Conservation (phyloP, 2,888 invertebrate species). For the Catocala sponsa region DNA sequence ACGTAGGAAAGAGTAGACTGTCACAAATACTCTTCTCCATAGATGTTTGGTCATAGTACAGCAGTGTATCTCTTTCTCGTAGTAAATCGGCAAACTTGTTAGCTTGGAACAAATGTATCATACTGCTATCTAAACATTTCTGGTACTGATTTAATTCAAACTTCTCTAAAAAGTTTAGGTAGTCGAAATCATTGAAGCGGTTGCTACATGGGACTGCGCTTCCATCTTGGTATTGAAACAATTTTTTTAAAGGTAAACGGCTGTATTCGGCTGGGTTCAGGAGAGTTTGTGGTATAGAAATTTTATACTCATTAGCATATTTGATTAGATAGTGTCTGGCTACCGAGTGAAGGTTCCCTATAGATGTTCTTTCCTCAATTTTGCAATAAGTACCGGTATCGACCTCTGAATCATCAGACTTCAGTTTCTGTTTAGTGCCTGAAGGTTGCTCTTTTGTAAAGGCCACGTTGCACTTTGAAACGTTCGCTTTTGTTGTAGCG, state of each 20-base stretch:
- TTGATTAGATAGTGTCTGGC: conserved; percentile 66
- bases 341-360: conserved; percentile 58
- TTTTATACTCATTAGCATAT: conserved; percentile 69
- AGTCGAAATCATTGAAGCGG: conserved; percentile 74
- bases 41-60: conserved; percentile 75
- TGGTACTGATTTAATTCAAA: conserved; percentile 81
- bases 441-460: conserved; percentile 53
- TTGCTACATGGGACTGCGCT: conserved; percentile 61
- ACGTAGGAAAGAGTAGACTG: conserved; percentile 69
- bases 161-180: conserved; percentile 69
- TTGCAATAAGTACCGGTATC: conserved; percentile 19
- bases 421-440: background rate
- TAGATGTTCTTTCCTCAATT: conserved; percentile 37
- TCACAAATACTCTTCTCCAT: conserved; percentile 78
- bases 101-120: conserved; percentile 70
- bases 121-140: conserved; percentile 65
- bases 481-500: conserved; percentile 23
- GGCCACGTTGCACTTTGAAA: conserved; percentile 68
- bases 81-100: conserved; percentile 37
- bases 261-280: conserved; percentile 56
- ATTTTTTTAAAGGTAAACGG: conserved; percentile 61
- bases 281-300: conserved; percentile 71
- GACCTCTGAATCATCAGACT: conserved; percentile 12
- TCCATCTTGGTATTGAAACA: conserved; percentile 76
- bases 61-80: conserved; percentile 56